phyloP scores from a whole-genome alignment of 2,113 vertebrate genomes.

The Jaculus jaculus region DNA sequence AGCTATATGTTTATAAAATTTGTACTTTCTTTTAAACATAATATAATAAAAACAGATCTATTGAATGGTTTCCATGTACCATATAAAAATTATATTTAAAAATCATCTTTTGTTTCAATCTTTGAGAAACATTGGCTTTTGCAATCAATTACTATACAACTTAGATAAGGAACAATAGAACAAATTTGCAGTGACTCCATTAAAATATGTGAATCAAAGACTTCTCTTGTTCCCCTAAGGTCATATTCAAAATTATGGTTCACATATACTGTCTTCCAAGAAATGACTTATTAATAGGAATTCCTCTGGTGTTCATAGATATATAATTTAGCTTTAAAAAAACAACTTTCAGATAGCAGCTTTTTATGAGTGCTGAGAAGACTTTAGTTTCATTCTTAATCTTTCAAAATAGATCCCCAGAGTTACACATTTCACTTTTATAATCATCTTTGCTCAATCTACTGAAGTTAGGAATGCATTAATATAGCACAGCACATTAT shows the following conservation, averaged over 20 bases:
- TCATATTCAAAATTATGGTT: constrained; percentile 53
- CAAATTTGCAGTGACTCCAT: constrained; percentile 24
- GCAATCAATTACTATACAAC: neutral
- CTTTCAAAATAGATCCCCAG: constrained; percentile 59
- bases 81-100: constrained; percentile 3
- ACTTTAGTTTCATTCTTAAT: constrained; percentile 57
- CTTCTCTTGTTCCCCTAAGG: constrained; percentile 3
- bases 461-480: constrained; percentile 69
- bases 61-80: neutral
- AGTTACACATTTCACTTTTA: constrained; percentile 71
- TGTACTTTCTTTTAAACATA: constrained; percentile 3
- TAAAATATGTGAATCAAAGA: constrained; percentile 51
- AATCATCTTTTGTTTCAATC: constrained; percentile 37
- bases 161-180: constrained; percentile 13
- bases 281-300: constrained; percentile 54
- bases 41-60: constrained; percentile 18
- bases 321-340: constrained; percentile 68
- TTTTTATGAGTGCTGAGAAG: constrained; percentile 47
- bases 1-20: neutral
- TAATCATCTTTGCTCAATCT: constrained; percentile 64
- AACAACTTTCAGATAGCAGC: constrained; percentile 50
- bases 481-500: constrained; percentile 57
- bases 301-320: constrained; percentile 54
- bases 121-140: neutral
- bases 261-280: constrained; percentile 56